Evolutionary conservation across 2,888 invertebrate genomes (phyloP), one percentile per base, ranked within the genome.

Genomic region (Epirrhoe alternata): DNA sequence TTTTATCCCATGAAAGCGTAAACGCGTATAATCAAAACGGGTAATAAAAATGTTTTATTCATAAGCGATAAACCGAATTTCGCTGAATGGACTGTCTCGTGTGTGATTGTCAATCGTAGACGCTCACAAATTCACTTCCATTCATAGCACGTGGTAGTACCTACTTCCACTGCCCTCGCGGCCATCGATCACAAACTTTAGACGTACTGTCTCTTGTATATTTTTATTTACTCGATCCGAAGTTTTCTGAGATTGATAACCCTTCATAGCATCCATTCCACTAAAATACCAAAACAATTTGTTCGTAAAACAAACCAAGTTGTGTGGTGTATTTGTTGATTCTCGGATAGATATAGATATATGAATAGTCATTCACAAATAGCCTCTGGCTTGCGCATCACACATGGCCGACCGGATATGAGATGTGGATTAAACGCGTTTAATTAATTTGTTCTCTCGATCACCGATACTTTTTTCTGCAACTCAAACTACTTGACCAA

Each of bases 351-450:
- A 65, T 65, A 58, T 69, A 51, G 35, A 42, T 51, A 35, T 24
- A 24, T 24, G 24, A 24, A 24, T 24, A 24, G 24, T 24, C 24
- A 24, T 57, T 64, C 71, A 45, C 64, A 68, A 69, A 73, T 73
- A 73, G 57, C 64, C 52, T 45, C 24, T 53, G 64, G 50, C 66
- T 49, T 42, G 50, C 50, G 12, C 65, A 47, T 58, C 42, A 56
- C 67, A 68, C 64, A 64, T 68, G 67, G 63, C 69, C 68, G 67
- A 61, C 69, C 68, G 73, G 71, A 71, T 71, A 68, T 58, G 65
- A 65, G 64, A 64, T 61, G 17, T 58, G 68, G 65, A 66, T 70
- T 54, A 56, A 42, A 59, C 63, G 67, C 61, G 60, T 64, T 68
- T 61, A 66, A 59, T 61, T 55, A 38, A 24, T 24, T 24, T 24